Base-by-base conservation (phyloP, 2,888 invertebrate species). In the Apamea epomidion region DNA sequence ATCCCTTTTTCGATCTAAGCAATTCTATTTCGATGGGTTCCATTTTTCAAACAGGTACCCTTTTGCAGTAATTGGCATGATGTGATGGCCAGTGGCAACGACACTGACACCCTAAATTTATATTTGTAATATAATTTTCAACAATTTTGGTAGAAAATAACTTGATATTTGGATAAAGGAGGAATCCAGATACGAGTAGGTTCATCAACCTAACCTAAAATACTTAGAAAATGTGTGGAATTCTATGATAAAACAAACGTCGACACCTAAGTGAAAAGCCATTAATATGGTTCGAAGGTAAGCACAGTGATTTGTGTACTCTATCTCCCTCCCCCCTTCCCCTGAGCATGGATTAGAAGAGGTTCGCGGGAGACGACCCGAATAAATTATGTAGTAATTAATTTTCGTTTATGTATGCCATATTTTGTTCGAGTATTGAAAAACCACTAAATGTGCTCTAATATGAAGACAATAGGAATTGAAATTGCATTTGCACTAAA, bases 351-450 rank as follows among this genome's bases (percentile, higher is more conserved):
- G 37, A 58, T 70, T 70, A 65, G 12, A 75, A 74, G 54, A n/a
- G 74, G 79, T 73, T 71, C 60, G 45, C 64, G 58, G 37, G 42
- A 51, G 51, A 29, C 51, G 12, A 64, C 29, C 42, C 32, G 72
- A 84, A 87, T 84, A 73, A 84, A 84, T 79, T 78, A 84, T 84
- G 37, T 69, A 60, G 64, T 72, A 64, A 80, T 76, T 71, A 80
- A 74, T 75, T 80, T 70, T 80, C n/a, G 29, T 64, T 79, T 74
- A 83, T 48, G 37, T 45, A 58, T 67, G 14, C 60, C 48, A 45
- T 77, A 71, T 77, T 77, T 65, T 67, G 29, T 64, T 60, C 8
- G 16, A 64, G 48, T 29, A 21, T n/a, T 16, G 16, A 54, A 48
- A 16, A 54, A 62, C 4, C 42, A 81, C 48, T 8, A 1, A 37